Base-by-base conservation (phyloP, 2,888 invertebrate species). In the Tinea pellionella region DNA sequence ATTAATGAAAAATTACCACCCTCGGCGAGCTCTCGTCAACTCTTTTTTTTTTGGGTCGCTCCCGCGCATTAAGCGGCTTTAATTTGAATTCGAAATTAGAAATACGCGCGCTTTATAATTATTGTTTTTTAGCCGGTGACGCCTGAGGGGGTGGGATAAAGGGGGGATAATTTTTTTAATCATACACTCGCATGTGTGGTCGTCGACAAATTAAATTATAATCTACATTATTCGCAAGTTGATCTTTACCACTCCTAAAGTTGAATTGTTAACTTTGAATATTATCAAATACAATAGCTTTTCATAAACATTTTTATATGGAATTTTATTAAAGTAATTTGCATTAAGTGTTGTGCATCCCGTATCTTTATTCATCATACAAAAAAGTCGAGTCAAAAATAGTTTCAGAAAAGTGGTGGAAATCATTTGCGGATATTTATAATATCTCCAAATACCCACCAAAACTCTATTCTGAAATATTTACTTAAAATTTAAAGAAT, bases 1-100 rank as follows among this genome's bases (percentile, higher is more conserved):
- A 87, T 87, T 87, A 87, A 87, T 87, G 87, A 87, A 87, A 87
- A 87, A 87, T 87, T 87, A 87, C 87, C 87, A 87, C 87, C 87
- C 87, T 85, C 83, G 71, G 78, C 77, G 85, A 77, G 82, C 79
- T 78, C 79, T 87, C 87, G 85, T 85, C 86, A 86, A 86, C 86
- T 87, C 86, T 87, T 87, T 87, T 80, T 24, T 24, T 85, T 86
- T 78, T 80, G 84, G 84, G 81, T 82, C 86, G 85, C 85, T 84
- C 80, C 82, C 85, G 86, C 84, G 86, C 86, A 87, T 87, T 87
- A 87, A 87, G 86, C 87, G 86, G 87, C 86, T 87, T 87, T 87
- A 84, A 87, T 87, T 87, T 87, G 87, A 87, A 87, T 87, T 87
- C 85, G 82, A 83, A 87, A 87, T 87, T 86, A 87, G 87, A 87